These are phyloP conservation scores for Chrysolophus pictus DNA, from an alignment of 2,797 vertebrate species.

Conservation along the genomic window DNA sequence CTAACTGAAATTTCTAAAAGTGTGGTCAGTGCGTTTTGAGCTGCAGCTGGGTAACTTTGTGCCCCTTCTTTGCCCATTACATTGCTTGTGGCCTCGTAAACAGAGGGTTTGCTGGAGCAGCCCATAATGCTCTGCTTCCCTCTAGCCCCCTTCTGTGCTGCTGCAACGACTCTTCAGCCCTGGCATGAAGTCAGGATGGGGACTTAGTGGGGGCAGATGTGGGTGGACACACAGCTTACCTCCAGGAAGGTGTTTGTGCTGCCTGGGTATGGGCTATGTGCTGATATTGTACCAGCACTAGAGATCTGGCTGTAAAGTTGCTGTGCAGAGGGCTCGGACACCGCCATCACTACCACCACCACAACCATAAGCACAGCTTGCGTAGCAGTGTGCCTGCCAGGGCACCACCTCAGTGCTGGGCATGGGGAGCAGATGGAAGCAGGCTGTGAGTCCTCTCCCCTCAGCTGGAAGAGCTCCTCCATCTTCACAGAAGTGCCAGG, in stretches of 20 bases:
- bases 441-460: neutral
- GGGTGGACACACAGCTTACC: accelerated
- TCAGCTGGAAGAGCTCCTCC: neutral
- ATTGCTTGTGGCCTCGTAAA: neutral
- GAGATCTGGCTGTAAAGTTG: neutral
- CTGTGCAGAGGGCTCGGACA: neutral
- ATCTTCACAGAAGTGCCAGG: neutral
- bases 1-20: too few relatives aligned
- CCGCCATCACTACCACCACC: neutral
- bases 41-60: too few relatives aligned
- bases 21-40: too few relatives aligned
- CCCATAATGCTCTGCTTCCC: neutral
- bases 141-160: neutral
- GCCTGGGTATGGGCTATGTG: neutral
- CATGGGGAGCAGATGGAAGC: neutral
- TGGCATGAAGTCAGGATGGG: neutral
- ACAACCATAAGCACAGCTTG: neutral
- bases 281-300: neutral
- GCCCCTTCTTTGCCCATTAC: too few relatives aligned
- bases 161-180: neutral
- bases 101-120: neutral
- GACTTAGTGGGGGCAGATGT: neutral
- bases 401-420: accelerated
- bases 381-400: accelerated
- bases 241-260: neutral